Conservation (phyloP, 2,113 vertebrate species). For the Balaeniceps rex region DNA sequence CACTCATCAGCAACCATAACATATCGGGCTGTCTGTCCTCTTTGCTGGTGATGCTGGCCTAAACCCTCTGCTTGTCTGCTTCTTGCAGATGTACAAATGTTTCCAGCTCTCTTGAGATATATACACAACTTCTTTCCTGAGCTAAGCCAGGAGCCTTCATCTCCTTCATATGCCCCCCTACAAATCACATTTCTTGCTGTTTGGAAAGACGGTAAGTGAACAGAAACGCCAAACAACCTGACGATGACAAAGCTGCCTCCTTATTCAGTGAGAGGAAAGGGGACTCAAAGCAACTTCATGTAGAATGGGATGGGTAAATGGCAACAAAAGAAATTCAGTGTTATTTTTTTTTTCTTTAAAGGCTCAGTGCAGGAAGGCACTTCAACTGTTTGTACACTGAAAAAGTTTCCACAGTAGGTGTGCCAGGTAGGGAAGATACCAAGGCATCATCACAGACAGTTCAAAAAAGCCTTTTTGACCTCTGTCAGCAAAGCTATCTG, state of each 20-base stretch:
- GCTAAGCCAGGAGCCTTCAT: neutral
- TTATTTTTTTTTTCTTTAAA: neutral
- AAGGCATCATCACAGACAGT: neutral
- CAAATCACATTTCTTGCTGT: neutral
- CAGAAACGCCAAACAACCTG: neutral
- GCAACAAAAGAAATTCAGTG: neutral
- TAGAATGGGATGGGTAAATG: neutral
- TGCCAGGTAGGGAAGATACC: neutral
- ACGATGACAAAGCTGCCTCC: neutral
- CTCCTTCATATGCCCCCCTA: neutral
- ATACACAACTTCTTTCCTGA: neutral
- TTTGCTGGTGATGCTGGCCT: neutral
- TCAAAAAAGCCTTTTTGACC: neutral
- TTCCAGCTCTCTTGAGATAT: neutral
- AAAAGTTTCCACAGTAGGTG: neutral
- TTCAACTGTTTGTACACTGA: neutral
- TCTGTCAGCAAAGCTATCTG: neutral
- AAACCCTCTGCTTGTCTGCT: neutral
- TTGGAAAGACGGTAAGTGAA: neutral
- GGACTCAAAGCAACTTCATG: neutral
- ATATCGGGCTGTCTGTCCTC: neutral
- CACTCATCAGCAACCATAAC: neutral
- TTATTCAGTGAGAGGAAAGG: neutral
- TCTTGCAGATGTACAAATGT: neutral
- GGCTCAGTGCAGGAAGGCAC: neutral